These are phyloP conservation scores for Xylocampa areola DNA, from an alignment of 2,888 invertebrate genomes.

Conservation along the genomic window DNA sequence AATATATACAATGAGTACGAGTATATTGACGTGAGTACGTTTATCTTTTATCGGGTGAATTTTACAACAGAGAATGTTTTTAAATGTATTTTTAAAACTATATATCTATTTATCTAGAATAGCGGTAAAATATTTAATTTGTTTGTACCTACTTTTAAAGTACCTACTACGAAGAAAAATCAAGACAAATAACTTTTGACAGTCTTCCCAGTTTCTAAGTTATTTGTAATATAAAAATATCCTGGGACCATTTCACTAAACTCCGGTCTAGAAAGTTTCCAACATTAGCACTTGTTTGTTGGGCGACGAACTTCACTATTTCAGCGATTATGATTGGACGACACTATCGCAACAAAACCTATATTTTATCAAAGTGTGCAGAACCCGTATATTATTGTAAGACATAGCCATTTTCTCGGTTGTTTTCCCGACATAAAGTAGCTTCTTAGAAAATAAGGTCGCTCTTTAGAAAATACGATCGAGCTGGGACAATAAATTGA, in stretches of 20 bases:
- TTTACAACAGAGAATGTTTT: too few relatives aligned
- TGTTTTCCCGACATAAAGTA: conserved; percentile 70
- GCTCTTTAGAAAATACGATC: conserved; percentile 75
- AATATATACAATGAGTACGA: too few relatives aligned
- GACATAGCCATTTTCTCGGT: conserved; percentile 66
- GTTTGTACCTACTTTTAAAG: conserved; percentile 10
- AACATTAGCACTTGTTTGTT: conserved; percentile 45
- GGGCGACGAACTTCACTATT: conserved; percentile 33
- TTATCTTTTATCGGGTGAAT: too few relatives aligned
- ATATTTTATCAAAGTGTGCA: conserved; percentile 59
- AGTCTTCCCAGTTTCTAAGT: conserved; percentile 8
- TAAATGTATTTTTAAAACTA: too few relatives aligned
- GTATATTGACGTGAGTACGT: too few relatives aligned
- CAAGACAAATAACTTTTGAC: conserved; percentile 6
- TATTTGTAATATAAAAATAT: conserved; percentile 32
- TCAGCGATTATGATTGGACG: conserved; percentile 46
- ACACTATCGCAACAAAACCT: conserved; percentile 45
- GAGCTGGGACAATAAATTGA: conserved; percentile 76
- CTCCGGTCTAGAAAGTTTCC: conserved; percentile 34
- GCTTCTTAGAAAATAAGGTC: conserved; percentile 74
- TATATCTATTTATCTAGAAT: too few relatives aligned
- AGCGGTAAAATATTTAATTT: conserved; percentile 16
- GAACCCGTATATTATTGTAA: conserved; percentile 67
- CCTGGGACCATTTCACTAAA: conserved; percentile 11
- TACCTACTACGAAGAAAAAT: conserved; percentile 3